Percentiles rank a stretch among this genome's conserved stretches.
Evolutionary conservation across 1,140 invertebrate genomes (phyloP).

Genomic region (Prorops nasuta): DNA sequence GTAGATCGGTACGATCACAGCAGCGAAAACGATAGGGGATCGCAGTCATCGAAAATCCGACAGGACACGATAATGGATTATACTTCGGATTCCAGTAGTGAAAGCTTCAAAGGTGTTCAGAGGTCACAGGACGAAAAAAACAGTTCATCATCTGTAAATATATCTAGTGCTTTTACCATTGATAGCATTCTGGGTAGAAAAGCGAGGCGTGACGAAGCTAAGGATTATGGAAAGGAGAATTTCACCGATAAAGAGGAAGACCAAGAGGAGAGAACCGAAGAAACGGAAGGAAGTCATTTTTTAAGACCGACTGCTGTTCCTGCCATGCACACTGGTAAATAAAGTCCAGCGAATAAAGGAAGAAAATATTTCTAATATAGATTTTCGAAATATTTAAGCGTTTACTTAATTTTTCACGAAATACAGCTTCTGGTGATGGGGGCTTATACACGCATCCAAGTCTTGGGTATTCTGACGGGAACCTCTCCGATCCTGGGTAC

Average conservation of each 20-base stretch:
- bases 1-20: constrained; percentile 5
- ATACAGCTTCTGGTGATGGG: background rate
- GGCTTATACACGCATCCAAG: constrained; percentile 19
- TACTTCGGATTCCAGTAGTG: constrained; percentile 30
- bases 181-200: constrained; percentile 42
- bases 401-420: too few species aligned
- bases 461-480: constrained; percentile 19
- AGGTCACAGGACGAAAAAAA: constrained; percentile 14
- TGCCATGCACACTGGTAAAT: constrained; percentile 24
- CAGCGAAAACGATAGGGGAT: background rate
- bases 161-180: constrained; percentile 41
- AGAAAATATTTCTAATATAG: too few species aligned
- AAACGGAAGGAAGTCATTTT: constrained; percentile 20
- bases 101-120: constrained; percentile 17
- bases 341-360: too few species aligned
- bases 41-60: constrained; percentile 2
- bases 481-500: constrained; percentile 32
- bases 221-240: background rate
- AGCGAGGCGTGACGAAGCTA: constrained; percentile 20
- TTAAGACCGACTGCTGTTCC: constrained; percentile 25
- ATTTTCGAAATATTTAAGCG: too few species aligned
- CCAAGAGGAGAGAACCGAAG: constrained; percentile 24
- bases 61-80: constrained; percentile 20
- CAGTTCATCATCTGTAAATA: constrained; percentile 15
- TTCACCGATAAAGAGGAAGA: constrained; percentile 22